phyloP scores from a whole-genome alignment of 2,113 vertebrate species.

The Stictonetta naevosa region DNA sequence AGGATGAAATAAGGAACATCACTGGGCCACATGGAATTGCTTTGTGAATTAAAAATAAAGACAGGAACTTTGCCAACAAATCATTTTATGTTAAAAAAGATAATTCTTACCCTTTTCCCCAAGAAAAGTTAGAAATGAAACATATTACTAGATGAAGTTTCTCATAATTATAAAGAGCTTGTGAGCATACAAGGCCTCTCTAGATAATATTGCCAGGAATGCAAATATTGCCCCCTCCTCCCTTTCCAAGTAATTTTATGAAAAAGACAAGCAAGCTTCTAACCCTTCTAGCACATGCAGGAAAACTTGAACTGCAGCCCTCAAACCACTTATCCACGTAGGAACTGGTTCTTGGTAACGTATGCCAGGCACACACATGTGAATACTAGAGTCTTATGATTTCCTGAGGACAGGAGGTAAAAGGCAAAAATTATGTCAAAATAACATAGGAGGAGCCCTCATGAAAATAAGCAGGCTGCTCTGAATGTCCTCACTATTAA shows the following conservation, averaged over 20 bases:
- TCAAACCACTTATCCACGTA: background rate
- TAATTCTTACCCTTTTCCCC: background rate
- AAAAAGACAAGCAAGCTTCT: background rate
- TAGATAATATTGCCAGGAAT: background rate
- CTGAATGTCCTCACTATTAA: background rate
- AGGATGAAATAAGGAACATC: background rate
- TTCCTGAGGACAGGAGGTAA: background rate
- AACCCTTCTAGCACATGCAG: background rate
- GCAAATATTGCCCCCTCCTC: background rate
- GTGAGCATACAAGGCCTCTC: background rate
- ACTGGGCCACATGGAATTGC: background rate
- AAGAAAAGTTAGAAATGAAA: background rate
- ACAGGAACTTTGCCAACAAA: background rate
- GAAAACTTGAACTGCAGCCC: background rate
- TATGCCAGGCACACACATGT: background rate
- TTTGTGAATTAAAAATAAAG: background rate
- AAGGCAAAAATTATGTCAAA: background rate
- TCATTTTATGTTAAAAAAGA: background rate
- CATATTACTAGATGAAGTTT: background rate
- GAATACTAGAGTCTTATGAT: background rate
- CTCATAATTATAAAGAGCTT: background rate
- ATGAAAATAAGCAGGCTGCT: constrained; percentile 6
- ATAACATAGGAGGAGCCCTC: background rate
- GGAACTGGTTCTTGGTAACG: background rate
- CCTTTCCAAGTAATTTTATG: background rate